Base-by-base conservation (phyloP, 35 echinoderm and acorn worm species). In the Lytechinus variegatus region DNA sequence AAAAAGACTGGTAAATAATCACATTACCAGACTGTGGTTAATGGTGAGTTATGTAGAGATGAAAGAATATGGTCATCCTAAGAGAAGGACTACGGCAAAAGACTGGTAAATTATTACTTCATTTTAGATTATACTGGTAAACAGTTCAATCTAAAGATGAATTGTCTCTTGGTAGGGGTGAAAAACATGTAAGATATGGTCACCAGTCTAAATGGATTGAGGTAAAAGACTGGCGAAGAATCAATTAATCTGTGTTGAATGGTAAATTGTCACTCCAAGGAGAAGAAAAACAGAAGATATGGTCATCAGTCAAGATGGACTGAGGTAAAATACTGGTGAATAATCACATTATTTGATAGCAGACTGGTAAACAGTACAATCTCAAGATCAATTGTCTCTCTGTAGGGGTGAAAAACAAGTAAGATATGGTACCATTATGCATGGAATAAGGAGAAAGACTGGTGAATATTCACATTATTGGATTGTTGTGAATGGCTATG, bases 301-400 rank as follows among this genome's bases (percentile, higher is more conserved):
- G 16, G 16, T 13, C 61, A 71, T 3, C 61, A 71, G 14, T 71
- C 61, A 19, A 16, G 16, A 5, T 71, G 6, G 14, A 71, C 16
- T 71, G 12, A 19, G 24, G 61, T 21, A 21, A 21, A 56, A 56
- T 8, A 56, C 11, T 11, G 14, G 61, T 71, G 14, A 5, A 16
- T 14, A 71, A 71, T 71, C 61, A 71, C 16, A 56, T 56, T 56
- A 71, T 71, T 19, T 71, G 21, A 71, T 1, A 13, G 24, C 0
- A 71, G 61, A 14, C 14, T 71, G 13, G 61, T 19, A 21, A 71
- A 71, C 1, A 97, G 98, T 79, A 97, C 98, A 14, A 97, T 97
- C 56, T 99, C 97, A 44, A 99, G 97, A 89, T 97, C 96, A 79
- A 97, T 99, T 93, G 98, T 97, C 44, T 97, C 98, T 95, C 97